These are phyloP conservation scores for Dryobotodes eremita DNA, from an alignment of 2,888 invertebrate genomes.

Conservation along the genomic window DNA sequence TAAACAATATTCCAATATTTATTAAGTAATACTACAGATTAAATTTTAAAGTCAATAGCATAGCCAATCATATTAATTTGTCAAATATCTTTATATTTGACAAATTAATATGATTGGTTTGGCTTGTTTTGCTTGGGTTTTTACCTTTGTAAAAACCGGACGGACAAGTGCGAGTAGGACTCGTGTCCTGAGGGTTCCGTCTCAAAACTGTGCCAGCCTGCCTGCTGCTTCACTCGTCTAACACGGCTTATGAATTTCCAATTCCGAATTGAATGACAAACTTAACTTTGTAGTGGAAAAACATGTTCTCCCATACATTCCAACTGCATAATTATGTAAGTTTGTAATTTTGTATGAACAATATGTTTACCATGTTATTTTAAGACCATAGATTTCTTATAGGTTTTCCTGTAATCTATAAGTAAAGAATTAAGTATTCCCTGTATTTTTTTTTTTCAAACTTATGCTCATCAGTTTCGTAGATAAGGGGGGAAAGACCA, in stretches of 20 bases:
- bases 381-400: not conserved
- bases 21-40: constrained; percentile 9
- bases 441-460: not conserved
- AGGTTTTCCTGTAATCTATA: not conserved
- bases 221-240: too few species aligned
- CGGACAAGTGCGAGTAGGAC: not conserved
- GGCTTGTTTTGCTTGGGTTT: too few species aligned
- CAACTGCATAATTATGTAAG: not conserved
- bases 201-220: not conserved
- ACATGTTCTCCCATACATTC: not conserved
- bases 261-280: not conserved
- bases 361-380: not conserved
- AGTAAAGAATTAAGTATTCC: not conserved
- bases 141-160: constrained; percentile 2
- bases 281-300: not conserved
- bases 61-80: constrained; percentile 8
- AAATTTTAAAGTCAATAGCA: constrained; percentile 4
- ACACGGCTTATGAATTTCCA: not conserved
- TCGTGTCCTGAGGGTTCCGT: too few species aligned
- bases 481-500: not conserved
- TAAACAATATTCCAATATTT: constrained; percentile 22
- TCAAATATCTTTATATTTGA: too few species aligned
- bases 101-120: too few species aligned
- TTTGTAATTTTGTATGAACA: not conserved
- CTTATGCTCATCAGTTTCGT: not conserved